phyloP scores from a whole-genome alignment of 2,888 invertebrate species.

The Glaucopsyche alexis region DNA sequence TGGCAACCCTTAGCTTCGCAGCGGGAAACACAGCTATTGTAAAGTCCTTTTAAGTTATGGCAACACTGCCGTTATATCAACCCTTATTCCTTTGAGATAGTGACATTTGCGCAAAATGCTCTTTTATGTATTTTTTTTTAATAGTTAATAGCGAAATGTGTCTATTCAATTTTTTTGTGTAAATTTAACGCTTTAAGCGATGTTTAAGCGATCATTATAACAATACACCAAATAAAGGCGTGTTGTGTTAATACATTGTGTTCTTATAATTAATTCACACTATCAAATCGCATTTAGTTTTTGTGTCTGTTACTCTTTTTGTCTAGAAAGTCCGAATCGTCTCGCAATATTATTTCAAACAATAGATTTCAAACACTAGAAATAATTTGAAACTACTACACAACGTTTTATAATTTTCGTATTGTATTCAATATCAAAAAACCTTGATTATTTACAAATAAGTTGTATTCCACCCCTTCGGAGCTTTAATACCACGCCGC shows the following conservation, averaged over 20 bases:
- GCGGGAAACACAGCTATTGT: slow-evolving; percentile 43
- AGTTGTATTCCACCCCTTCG: neutral
- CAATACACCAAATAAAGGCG: slow-evolving; percentile 31
- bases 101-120: slow-evolving; percentile 6
- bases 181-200: slow-evolving; percentile 42
- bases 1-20: slow-evolving; percentile 50
- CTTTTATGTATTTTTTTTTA: slow-evolving; percentile 43
- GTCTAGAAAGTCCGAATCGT: slow-evolving; percentile 11
- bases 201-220: slow-evolving; percentile 33
- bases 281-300: slow-evolving; percentile 16
- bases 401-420: no score
- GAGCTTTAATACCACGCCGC: neutral
- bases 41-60: neutral
- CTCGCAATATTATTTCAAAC: neutral
- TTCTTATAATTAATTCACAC: slow-evolving; percentile 19
- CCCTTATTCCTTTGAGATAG: slow-evolving; percentile 7
- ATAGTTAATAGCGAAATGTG: slow-evolving; percentile 45
- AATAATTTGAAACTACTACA: neutral
- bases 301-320: neutral
- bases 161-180: slow-evolving; percentile 36
- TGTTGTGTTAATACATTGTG: slow-evolving; percentile 6
- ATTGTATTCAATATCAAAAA: no score
- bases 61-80: slow-evolving; percentile 25
- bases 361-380: neutral
- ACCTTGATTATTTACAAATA: neutral